These are phyloP conservation scores for Cataglyphis albicans DNA, from an alignment of 2,888 invertebrate species.

Conservation along the genomic window DNA sequence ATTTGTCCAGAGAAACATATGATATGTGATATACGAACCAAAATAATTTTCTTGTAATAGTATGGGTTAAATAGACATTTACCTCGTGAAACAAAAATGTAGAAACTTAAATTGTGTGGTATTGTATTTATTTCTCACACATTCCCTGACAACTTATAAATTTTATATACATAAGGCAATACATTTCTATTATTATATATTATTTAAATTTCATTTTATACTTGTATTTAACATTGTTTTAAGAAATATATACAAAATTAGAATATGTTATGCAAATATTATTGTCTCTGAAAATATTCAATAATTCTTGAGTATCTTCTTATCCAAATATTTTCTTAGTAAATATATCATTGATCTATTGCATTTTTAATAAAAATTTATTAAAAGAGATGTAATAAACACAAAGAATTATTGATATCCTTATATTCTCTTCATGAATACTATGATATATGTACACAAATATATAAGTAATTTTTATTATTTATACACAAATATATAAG, in stretches of 20 bases:
- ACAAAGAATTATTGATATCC: constrained; percentile 23
- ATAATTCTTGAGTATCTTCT: constrained; percentile 6
- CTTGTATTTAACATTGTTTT: constrained; percentile 19
- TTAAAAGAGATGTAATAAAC: constrained; percentile 17
- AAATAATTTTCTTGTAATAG: constrained; percentile 39
- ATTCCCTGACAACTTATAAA: constrained; percentile 31
- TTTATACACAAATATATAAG: background rate
- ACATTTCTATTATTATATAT: constrained; percentile 6
- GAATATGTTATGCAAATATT: constrained; percentile 11
- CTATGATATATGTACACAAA: background rate
- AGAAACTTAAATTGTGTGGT: constrained; percentile 38
- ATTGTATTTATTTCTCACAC: constrained; percentile 57
- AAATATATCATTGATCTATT: background rate
- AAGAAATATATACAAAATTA: constrained; percentile 24
- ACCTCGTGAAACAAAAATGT: constrained; percentile 39
- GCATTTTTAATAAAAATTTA: constrained; percentile 21
- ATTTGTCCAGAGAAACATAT: constrained; percentile 21
- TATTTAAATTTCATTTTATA: constrained; percentile 39
- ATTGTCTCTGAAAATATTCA: constrained; percentile 20
- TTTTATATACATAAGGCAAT: constrained; percentile 23
- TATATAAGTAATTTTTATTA: background rate
- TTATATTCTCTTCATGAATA: constrained; percentile 13
- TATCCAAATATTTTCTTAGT: background rate
- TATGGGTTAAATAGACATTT: constrained; percentile 1
- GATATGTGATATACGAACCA: constrained; percentile 37